Conservation (phyloP, 1,140 invertebrate species). For the Olivierus martensii region DNA sequence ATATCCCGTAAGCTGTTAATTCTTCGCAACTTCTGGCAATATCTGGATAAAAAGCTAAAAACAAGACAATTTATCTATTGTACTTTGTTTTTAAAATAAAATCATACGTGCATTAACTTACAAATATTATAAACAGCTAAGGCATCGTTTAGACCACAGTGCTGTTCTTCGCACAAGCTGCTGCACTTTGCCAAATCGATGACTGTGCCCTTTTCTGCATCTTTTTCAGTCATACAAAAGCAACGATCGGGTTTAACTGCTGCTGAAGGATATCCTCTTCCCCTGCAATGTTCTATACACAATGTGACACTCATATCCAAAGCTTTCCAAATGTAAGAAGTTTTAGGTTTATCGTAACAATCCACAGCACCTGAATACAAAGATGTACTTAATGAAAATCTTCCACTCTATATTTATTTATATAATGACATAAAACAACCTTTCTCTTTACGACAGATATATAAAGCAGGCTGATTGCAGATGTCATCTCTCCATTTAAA, state of each 20-base stretch:
- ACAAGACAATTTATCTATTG: not conserved
- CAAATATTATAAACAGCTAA: slow-evolving; percentile 12
- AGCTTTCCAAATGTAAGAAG: no score
- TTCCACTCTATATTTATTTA: no score
- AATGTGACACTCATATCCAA: slow-evolving; percentile 1
- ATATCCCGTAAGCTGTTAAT: slow-evolving; percentile 4
- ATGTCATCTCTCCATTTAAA: slow-evolving; percentile 15
- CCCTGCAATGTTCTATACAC: slow-evolving; percentile 16
- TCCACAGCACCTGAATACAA: no score
- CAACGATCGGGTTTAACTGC: slow-evolving; percentile 5
- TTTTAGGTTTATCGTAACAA: no score
- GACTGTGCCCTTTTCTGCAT: slow-evolving; percentile 1
- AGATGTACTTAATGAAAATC: no score
- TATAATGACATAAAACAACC: no score
- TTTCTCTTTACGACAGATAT: slow-evolving; percentile 12
- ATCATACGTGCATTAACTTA: slow-evolving; percentile 2
- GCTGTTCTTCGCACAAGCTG: slow-evolving; percentile 9
- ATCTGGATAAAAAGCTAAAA: slow-evolving; percentile 12
- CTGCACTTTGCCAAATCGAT: slow-evolving; percentile 3
- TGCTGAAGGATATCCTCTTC: slow-evolving; percentile 4
- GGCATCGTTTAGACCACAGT: slow-evolving; percentile 11
- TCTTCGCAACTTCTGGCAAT: slow-evolving; percentile 12
- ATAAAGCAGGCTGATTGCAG: slow-evolving; percentile 7
- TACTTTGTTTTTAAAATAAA: not conserved
- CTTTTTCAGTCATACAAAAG: not conserved